Conservation (phyloP, 2,797 vertebrate genomes). For the Bovichtus variegatus region DNA sequence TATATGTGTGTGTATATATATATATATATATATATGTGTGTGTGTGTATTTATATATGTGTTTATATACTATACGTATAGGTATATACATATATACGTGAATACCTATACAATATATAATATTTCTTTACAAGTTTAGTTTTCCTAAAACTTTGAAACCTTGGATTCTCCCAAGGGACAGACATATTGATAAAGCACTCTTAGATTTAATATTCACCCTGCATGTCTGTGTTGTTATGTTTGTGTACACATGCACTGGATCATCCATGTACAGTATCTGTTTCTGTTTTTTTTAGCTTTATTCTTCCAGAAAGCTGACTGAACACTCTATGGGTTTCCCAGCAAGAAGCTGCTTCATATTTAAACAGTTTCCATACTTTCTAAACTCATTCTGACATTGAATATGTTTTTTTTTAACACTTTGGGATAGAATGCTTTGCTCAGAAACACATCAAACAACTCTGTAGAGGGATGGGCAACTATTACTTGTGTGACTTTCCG, state of each 20-base stretch:
- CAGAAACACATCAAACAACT: not conserved
- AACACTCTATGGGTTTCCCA: slow-evolving; percentile 19
- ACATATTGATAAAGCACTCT: slow-evolving; percentile 19
- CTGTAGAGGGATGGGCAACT: not conserved
- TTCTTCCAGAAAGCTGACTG: not conserved
- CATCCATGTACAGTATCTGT: slow-evolving; percentile 10
- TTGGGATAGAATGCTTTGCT: slow-evolving; percentile 1
- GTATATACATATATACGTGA: too few relatives aligned
- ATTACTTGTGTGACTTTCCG: not conserved
- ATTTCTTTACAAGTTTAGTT: slow-evolving; percentile 19
- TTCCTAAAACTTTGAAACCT: not conserved
- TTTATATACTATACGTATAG: too few relatives aligned
- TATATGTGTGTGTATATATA: too few relatives aligned
- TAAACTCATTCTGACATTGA: slow-evolving; percentile 12
- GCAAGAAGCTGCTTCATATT: slow-evolving; percentile 33
- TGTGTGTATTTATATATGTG: too few relatives aligned
- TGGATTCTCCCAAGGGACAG: slow-evolving; percentile 9
- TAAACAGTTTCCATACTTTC: slow-evolving; percentile 24
- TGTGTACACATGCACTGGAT: slow-evolving; percentile 15
- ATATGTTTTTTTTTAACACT: slow-evolving; percentile 9
- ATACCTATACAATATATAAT: too few relatives aligned
- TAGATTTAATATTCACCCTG: slow-evolving; percentile 34
- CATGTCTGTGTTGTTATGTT: slow-evolving; percentile 3
- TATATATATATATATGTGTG: too few relatives aligned
- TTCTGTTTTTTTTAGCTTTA: not conserved